phyloP scores from a whole-genome alignment of 2,888 invertebrate species.

The Euspilapteryx auroguttella region DNA sequence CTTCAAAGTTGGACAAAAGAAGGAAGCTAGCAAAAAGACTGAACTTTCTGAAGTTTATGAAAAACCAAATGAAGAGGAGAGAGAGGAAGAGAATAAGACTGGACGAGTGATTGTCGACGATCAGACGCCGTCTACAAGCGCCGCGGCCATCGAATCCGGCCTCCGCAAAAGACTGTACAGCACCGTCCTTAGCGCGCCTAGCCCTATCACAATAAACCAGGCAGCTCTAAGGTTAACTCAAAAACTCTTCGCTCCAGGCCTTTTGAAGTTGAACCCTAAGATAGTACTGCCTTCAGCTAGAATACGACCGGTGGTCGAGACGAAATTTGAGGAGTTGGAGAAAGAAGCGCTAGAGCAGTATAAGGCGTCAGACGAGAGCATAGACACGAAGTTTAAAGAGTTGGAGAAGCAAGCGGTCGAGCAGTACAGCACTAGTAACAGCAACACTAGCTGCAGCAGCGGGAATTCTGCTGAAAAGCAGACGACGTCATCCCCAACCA shows the following conservation, averaged over 20 bases:
- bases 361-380: slow-evolving; percentile 59
- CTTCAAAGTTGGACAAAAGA: slow-evolving; percentile 15
- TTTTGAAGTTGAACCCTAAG: slow-evolving; percentile 42
- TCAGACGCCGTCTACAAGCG: slow-evolving; percentile 32
- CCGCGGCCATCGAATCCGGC: slow-evolving; percentile 25
- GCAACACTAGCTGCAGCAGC: slow-evolving; percentile 50
- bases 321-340: slow-evolving; percentile 59
- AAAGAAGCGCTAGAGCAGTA: slow-evolving; percentile 63
- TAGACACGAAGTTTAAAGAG: slow-evolving; percentile 63
- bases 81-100: slow-evolving; percentile 13
- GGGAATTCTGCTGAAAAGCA: slow-evolving; percentile 37
- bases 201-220: slow-evolving; percentile 28
- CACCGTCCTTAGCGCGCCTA: slow-evolving; percentile 52
- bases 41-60: slow-evolving; percentile 13
- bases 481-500: slow-evolving; percentile 16
- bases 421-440: slow-evolving; percentile 61
- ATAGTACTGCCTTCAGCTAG: slow-evolving; percentile 30
- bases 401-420: slow-evolving; percentile 68
- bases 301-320: slow-evolving; percentile 28
- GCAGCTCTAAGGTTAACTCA: slow-evolving; percentile 32
- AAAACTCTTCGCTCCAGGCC: slow-evolving; percentile 34
- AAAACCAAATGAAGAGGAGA: slow-evolving; percentile 12
- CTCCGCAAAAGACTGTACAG: slow-evolving; percentile 50
- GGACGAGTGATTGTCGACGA: slow-evolving; percentile 19
- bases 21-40: neutral